Conservation (phyloP, 2,797 vertebrate genomes). For the Siniperca scherzeri region DNA sequence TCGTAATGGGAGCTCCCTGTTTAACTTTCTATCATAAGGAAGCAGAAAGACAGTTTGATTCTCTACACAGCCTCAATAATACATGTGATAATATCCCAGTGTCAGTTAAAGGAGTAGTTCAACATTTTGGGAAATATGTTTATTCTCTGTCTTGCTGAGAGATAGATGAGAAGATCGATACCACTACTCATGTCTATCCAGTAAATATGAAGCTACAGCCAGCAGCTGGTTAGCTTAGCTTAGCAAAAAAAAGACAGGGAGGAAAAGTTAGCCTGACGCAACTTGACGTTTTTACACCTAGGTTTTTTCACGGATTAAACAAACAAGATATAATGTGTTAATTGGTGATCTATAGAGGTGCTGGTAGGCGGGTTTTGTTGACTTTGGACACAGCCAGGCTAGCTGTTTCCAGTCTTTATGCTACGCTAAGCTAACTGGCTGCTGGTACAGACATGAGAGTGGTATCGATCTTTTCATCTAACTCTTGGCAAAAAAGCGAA, state of each 20-base stretch:
- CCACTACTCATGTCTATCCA: not conserved
- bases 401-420: not conserved
- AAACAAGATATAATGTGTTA: not conserved
- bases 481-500: not conserved
- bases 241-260: not conserved
- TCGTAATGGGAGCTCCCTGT: slow-evolving; percentile 31
- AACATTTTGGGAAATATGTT: slow-evolving; percentile 1
- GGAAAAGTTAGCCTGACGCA: not conserved
- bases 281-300: not conserved
- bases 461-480: not conserved
- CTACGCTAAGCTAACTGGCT: slow-evolving; percentile 6
- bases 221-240: slow-evolving; percentile 1
- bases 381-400: not conserved
- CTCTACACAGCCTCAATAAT: slow-evolving; percentile 11
- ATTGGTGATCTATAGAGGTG: not conserved
- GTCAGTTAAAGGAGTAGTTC: slow-evolving; percentile 30
- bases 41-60: slow-evolving; percentile 23
- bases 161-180: slow-evolving; percentile 8
- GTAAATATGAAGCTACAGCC: not conserved
- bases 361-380: not conserved
- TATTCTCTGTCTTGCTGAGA: not conserved
- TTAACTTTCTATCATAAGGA: slow-evolving; percentile 27
- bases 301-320: not conserved
- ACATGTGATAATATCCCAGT: slow-evolving; percentile 20
- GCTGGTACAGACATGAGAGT: not conserved